Base-by-base conservation (phyloP, 2,888 invertebrate genomes). In the Opisthograptis luteolata region DNA sequence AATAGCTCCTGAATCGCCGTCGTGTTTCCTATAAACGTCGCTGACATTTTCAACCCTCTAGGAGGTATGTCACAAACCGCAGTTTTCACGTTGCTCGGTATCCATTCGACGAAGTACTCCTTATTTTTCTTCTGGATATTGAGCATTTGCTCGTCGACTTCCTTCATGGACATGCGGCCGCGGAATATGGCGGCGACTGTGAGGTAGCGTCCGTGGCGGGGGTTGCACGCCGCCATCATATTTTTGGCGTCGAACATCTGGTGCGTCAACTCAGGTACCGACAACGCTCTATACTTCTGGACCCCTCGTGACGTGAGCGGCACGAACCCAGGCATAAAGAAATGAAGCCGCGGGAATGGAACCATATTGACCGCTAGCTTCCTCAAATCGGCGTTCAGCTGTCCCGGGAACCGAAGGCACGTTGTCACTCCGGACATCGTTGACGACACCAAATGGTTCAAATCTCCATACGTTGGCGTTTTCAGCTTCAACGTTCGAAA, bases 221-320 rank as follows among this genome's bases (percentile, higher is more conserved):
- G 97, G 76, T 97, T 96, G 72, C 97, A 97, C 4, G 97, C 97
- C 2, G 97, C 97, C 97, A 97, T 98, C 97, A 97, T 97, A 83
- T 97, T 98, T 82, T 97, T 97, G 3, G 97, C 95, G 74, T 97
- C 97, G 73, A 97, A 98, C 96, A 96, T 96, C 79, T 96, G 96
- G 64, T 95, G 93, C 0, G 97, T 97, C 19, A 98, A 90, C 81
- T 98, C 97, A 0, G 97, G 96, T 0, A 98, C 97, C 0, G 96
- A 96, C 3, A 96, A 80, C 13, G 97, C 95, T 57, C 96, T 92
- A 85, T 96, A 97, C 67, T 96, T 95, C 74, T 96, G 96, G 43
- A 94, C 94, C 5, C 96, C 96, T 32, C 96, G 92, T 0, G 95
- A 95, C 10, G 94, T 94, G 2, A 94, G 84, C 2, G 94, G 94